Base-by-base conservation (phyloP, 2,888 invertebrate species). In the Branchipolynoe longqiensis region DNA sequence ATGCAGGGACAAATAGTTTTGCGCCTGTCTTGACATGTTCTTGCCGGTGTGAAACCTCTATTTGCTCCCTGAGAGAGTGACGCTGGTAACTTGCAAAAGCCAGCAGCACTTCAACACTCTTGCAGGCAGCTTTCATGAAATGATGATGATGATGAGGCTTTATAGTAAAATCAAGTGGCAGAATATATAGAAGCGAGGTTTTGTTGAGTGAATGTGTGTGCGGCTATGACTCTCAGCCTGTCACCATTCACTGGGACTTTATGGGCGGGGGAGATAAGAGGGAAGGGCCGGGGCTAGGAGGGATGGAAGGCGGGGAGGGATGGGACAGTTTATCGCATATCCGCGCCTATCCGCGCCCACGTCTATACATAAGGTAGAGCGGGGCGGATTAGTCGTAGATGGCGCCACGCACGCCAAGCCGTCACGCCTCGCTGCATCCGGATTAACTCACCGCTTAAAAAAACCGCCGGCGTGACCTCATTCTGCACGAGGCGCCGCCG, bases 381-480 rank as follows among this genome's bases (percentile, higher is more conserved):
- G 54, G 48, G 1, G 41, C 25, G 78, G 48, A 78, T 78, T 78
- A 78, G 41, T n/a, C n/a, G n/a, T 78, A 54, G 41, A 41, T 31
- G 41, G 78, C 3, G 28, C 36, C 25, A 22, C 31, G 48, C 78
- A 78, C 78, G 78, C 78, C 41, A 78, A 31, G 41, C 25, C 1
- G 54, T 18, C 41, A 78, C 28, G 78, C 78, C 3, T 54, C 28
- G 48, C 54, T 78, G 78, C 41, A 78, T 78, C 54, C 48, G 78
- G 78, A 78, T 78, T 78, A 78, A 78, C 78, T 78, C 41, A 48
- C 31, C 3, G 48, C n/a, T 54, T 48, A 78, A 62, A 78, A 78
- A 78, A 78, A 48, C 31, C n/a, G 38, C 73, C 48, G 28, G 48
- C 25, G 1, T 18, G 28, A 25, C 48, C 78, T 41, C n/a, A 14